Base-by-base conservation (phyloP, 2,797 vertebrate genomes). In the Cryptoprocta ferox region DNA sequence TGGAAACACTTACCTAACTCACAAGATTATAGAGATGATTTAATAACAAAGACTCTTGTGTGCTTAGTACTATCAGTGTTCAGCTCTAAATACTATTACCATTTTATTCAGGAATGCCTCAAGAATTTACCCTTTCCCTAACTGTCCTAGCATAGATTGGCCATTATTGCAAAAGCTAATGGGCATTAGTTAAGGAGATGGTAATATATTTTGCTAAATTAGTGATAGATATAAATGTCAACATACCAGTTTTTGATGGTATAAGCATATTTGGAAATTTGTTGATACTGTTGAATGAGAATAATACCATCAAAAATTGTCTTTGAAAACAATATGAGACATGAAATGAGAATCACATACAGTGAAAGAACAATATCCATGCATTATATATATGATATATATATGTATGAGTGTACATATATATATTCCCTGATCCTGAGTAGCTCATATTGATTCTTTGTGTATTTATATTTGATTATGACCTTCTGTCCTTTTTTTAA, bases 341-440 rank as follows among this genome's bases (percentile, higher is more conserved):
- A 26, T 12, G 5, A 75, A 19, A 21, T 4, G 9, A 76, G 8
- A 21, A 2, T 5, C 2, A 11, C 4, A 12, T 2, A 16, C 0
- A 42, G 30, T 13, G 24, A 7, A 18, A 24, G 5, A 39, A 37
- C 6, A 50, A 21, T 1, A 19, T 8, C 42, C 42, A 45, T 45
- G 6, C 7, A 45, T 45, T 45, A 45, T 45, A 45, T 45, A 45
- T 45, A 45, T 45, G 42, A 45, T 45, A 42, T 42, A 42, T 42
- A 6, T 42, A 6, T 42, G 6, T 42, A 6, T 42, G 8, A 8
- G 42, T 45, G 8, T 45, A 2, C 10, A 2, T 45, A 9, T 12
- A 4, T 24, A 73, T 32, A 39, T 56, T 14, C 37, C 18, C 24
- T 35, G 24, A 45, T 35, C 56, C 7, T 18, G 39, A 24, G 6